Percentiles rank a stretch among this genome's conserved stretches.
Conservation (phyloP, 2,888 invertebrate genomes). For the Arctia plantaginis region DNA sequence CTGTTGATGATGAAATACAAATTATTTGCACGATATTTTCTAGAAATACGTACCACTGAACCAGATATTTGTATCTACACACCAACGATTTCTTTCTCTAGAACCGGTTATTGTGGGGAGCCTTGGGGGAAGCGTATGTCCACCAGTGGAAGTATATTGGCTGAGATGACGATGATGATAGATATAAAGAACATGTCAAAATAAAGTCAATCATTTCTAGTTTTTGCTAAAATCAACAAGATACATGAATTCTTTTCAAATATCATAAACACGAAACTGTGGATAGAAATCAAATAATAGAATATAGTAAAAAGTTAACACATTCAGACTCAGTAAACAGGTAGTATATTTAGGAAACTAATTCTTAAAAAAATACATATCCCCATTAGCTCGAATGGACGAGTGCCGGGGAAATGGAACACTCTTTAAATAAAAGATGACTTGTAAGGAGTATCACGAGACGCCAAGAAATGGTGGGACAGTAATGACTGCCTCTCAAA, state of each 20-base stretch:
- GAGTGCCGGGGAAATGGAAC: conserved; percentile 61
- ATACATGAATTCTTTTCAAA: too few relatives aligned
- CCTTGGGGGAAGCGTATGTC: too few relatives aligned
- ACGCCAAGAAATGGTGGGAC: conserved; percentile 53
- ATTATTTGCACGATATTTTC: not conserved
- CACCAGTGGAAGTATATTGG: too few relatives aligned
- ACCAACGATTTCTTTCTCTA: not conserved
- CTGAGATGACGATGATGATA: too few relatives aligned
- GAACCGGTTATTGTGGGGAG: too few relatives aligned
- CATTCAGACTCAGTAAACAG: not conserved
- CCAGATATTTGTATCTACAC: not conserved
- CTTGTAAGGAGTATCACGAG: conserved; percentile 53
- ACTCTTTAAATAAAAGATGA: conserved; percentile 73
- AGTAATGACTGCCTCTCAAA: conserved; percentile 67
- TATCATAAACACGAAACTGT: not conserved
- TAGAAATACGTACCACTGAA: not conserved
- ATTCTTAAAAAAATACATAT: conserved; percentile 30
- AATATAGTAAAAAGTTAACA: conserved; percentile 2
- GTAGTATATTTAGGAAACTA: conserved; percentile 1
- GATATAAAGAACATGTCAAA: too few relatives aligned
- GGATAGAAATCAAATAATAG: not conserved
- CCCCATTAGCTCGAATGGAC: conserved; percentile 40
- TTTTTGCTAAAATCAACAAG: too few relatives aligned
- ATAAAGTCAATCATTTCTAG: too few relatives aligned
- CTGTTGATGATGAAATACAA: too few relatives aligned